Evolutionary conservation across 2,888 invertebrate species (phyloP).

Genomic region (Scaeva pyrastri): DNA sequence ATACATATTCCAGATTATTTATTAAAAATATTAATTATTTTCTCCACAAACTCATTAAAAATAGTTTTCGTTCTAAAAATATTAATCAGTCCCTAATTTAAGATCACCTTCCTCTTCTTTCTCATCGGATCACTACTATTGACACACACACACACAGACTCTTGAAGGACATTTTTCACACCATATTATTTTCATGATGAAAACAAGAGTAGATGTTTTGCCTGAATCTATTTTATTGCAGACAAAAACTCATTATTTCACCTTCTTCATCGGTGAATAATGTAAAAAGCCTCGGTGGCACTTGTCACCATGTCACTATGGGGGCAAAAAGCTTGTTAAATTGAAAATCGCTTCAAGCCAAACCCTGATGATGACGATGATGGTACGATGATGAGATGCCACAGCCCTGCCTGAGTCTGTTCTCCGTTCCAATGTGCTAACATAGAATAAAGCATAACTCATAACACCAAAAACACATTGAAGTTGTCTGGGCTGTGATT

Average conservation of each 20-base stretch:
- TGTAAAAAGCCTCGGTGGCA: conserved; percentile 38
- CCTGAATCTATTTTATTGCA: conserved; percentile 57
- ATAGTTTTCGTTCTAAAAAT: conserved; percentile 10
- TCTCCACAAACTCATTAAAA: not conserved
- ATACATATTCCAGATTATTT: no score
- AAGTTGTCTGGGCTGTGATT: conserved; percentile 80
- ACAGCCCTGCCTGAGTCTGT: not conserved
- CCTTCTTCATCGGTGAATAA: conserved; percentile 73
- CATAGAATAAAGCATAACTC: conserved; percentile 39
- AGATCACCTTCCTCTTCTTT: not conserved
- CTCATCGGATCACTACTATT: not conserved
- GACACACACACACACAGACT: not conserved
- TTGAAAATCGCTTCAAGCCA: conserved; percentile 51
- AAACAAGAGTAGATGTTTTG: conserved; percentile 13
- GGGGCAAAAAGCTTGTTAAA: conserved; percentile 40
- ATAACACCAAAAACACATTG: conserved; percentile 67
- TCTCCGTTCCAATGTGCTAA: not conserved
- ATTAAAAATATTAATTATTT: not conserved
- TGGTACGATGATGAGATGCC: conserved; percentile 10
- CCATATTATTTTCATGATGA: not conserved
- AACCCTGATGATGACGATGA: conserved; percentile 34
- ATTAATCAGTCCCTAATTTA: not conserved
- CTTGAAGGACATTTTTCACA: conserved; percentile 28
- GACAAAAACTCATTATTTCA: conserved; percentile 80
- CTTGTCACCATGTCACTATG: not conserved